These are phyloP conservation scores for Anguilla rostrata DNA, from an alignment of 2,113 vertebrate species.

Conservation along the genomic window DNA sequence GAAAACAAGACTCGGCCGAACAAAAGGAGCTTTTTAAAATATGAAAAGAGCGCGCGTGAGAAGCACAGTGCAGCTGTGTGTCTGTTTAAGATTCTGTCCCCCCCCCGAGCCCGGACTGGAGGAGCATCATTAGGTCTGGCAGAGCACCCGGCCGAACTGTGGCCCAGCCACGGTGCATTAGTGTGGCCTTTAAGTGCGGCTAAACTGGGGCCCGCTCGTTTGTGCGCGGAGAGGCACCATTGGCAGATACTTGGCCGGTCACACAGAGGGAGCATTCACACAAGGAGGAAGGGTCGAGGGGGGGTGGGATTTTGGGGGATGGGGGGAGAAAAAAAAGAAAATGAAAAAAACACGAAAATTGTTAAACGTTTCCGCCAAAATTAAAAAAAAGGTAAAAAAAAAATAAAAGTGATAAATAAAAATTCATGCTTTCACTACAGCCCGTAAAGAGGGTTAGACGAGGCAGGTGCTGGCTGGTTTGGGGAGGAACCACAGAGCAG, in stretches of 20 bases:
- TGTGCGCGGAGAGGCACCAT: conserved; percentile 71
- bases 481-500: not conserved
- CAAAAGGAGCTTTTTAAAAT: conserved; percentile 45
- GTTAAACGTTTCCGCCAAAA: conserved; percentile 44
- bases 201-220: conserved; percentile 72
- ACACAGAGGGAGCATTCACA: conserved; percentile 81
- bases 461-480: not conserved
- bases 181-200: conserved; percentile 70
- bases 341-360: conserved; percentile 44
- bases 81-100: conserved; percentile 72
- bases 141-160: conserved; percentile 76
- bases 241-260: conserved; percentile 81
- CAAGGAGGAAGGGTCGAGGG: conserved; percentile 61
- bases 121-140: conserved; percentile 80
- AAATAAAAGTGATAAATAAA: conserved; percentile 12
- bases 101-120: conserved; percentile 65
- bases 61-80: conserved; percentile 62
- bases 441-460: not conserved
- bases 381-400: conserved; percentile 38
- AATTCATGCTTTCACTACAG: not conserved
- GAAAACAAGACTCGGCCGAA: conserved; percentile 61
- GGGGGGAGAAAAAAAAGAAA: conserved; percentile 50
- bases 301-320: no score
- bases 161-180: conserved; percentile 72
- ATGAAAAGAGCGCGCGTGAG: conserved; percentile 46